Base-by-base conservation (phyloP, 2,888 invertebrate species). In the Dolichomitus sp. region DNA sequence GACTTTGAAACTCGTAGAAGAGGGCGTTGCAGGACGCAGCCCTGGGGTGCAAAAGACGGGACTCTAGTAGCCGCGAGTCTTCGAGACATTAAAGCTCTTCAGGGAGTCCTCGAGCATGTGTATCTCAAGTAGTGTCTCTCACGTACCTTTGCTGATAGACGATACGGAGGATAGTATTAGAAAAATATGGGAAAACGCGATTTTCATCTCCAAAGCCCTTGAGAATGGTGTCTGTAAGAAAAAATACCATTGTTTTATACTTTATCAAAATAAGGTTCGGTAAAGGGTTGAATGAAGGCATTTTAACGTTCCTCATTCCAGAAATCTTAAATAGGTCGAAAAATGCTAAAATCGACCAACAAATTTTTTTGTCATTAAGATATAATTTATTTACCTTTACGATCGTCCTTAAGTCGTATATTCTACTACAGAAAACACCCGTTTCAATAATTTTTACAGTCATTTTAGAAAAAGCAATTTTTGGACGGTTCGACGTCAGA, bases 1-100 rank as follows among this genome's bases (percentile, higher is more conserved):
- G 69, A 74, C 85, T 85, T 84, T 59, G 83, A 65, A 82, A 84
- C 78, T 80, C 81, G 54, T 65, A 4, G 52, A n/a, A 37, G 72
- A 54, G 50, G 70, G 57, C 52, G 68, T 63, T 54, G 12, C 40
- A 27, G 42, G 27, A 61, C 40, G 33, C 4, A 30, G n/a, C 37
- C 42, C 27, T 45, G 42, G 52, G 30, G 65, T 23, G 66, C 27
- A 30, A 7, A 54, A n/a, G 30, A 30, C 65, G 52, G 37, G 54
- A 19, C 54, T 33, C 48, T 37, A 14, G 33, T 70, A 85, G 80
- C 78, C 73, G 61, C 80, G 79, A 65, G 72, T 81, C 85, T 85
- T 83, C 83, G 85, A 86, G 82, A 83, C 84, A 85, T 86, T 87
- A 86, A 69, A 87, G 83, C 81, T 84, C 86, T 85, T 85, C 66